Evolutionary conservation across 35 echinoderm and acorn worm genomes (phyloP).

Genomic region (Stichopus chloronotus): DNA sequence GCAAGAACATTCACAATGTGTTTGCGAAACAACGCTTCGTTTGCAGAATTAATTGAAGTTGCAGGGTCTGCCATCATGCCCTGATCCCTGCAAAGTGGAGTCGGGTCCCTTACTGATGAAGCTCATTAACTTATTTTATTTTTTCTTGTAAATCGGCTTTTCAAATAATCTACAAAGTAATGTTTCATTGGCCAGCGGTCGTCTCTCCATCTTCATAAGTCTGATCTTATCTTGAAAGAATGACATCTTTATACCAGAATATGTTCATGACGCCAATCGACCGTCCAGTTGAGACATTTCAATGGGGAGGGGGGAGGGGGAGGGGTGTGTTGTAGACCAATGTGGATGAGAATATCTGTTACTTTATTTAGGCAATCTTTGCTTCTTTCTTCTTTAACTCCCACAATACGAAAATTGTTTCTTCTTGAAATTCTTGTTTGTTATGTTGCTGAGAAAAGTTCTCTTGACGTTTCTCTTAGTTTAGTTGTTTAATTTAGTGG

Average conservation of each 20-base stretch:
- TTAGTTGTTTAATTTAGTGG: no score
- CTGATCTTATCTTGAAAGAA: constrained; percentile 42
- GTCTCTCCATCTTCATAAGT: constrained; percentile 23
- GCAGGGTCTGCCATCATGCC: no score
- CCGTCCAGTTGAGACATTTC: constrained; percentile 46
- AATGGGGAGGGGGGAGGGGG: not conserved
- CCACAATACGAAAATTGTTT: not conserved
- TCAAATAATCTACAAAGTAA: constrained; percentile 24
- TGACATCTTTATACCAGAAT: constrained; percentile 43
- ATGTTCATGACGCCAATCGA: not conserved
- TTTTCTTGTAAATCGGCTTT: constrained; percentile 18
- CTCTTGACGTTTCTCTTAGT: no score
- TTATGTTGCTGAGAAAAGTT: not conserved
- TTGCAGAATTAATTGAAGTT: no score
- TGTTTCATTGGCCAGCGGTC: not conserved
- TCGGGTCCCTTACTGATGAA: constrained; percentile 20
- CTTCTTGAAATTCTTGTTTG: constrained; percentile 10
- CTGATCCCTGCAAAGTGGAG: not conserved
- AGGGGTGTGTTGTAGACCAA: not conserved
- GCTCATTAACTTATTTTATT: constrained; percentile 15
- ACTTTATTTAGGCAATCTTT: not conserved
- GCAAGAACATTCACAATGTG: no score
- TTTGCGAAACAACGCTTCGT: no score
- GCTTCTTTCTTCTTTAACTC: not conserved
- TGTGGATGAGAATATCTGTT: not conserved